phyloP scores from a whole-genome alignment of 2,888 invertebrate genomes.

The Girardia tigrina region DNA sequence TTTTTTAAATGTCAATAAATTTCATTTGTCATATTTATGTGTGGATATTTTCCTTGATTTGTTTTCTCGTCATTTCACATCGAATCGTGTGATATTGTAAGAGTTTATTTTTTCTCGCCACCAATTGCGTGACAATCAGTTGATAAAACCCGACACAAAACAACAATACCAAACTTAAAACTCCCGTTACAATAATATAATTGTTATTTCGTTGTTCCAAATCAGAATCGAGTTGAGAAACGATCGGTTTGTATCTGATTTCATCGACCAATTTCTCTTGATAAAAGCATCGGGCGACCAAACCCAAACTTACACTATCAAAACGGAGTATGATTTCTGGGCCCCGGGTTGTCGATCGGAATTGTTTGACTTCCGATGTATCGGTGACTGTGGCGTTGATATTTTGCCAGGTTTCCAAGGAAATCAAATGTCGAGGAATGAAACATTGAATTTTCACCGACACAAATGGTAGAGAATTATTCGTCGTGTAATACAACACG shows the following conservation, averaged over 20 bases:
- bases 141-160: background rate
- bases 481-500: background rate
- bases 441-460: background rate
- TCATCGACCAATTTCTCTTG: background rate
- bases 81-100: conserved; percentile 1
- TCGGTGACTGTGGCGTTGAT: background rate
- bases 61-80: background rate
- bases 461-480: background rate
- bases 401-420: background rate
- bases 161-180: background rate
- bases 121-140: background rate
- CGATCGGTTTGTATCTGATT: background rate
- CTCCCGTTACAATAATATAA: background rate
- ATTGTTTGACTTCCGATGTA: background rate
- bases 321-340: background rate
- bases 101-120: background rate
- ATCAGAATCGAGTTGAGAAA: background rate
- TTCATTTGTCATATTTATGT: no score
- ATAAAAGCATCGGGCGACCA: background rate
- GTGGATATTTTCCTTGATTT: background rate
- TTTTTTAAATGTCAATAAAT: no score
- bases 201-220: background rate
- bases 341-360: background rate
- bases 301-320: background rate
- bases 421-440: background rate